Conservation (phyloP, 37 sponge, comb jelly and placozoan species). For the Chondrosia reniformis region DNA sequence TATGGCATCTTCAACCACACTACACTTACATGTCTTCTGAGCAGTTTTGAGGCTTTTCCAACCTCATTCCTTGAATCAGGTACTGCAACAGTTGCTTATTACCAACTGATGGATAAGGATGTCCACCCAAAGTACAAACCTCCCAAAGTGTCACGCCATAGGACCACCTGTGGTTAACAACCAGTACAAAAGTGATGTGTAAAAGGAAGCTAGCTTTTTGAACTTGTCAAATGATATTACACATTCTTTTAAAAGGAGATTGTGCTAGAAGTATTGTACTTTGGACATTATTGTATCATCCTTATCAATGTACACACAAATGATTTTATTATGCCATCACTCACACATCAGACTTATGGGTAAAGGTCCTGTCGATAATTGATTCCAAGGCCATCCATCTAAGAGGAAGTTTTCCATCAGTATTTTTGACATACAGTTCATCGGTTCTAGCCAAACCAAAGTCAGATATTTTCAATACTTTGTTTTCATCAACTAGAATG, state of each 20-base stretch:
- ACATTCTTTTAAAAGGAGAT: too few relatives aligned
- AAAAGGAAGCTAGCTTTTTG: too few relatives aligned
- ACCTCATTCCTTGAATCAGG: slow-evolving; percentile 41
- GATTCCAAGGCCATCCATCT: slow-evolving; percentile 87
- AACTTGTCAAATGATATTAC: too few relatives aligned
- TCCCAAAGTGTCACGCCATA: slow-evolving; percentile 73
- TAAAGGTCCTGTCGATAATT: slow-evolving; percentile 39
- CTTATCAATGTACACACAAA: too few relatives aligned
- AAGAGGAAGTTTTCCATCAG: slow-evolving; percentile 60
- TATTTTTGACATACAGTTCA: slow-evolving; percentile 18
- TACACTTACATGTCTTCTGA: slow-evolving; percentile 47
- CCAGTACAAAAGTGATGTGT: too few relatives aligned
- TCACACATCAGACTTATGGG: slow-evolving; percentile 79
- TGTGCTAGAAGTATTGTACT: too few relatives aligned
- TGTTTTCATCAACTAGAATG: slow-evolving; percentile 28
- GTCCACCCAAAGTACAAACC: slow-evolving; percentile 47
- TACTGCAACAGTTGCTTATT: slow-evolving; percentile 37
- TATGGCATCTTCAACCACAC: too few relatives aligned
- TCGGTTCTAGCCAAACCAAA: slow-evolving; percentile 69
- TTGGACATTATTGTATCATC: too few relatives aligned
- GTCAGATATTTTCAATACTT: slow-evolving; percentile 65
- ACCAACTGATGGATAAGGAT: slow-evolving; percentile 30
- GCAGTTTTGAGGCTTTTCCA: slow-evolving; percentile 40
- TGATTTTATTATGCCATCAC: not conserved
- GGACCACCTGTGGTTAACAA: slow-evolving; percentile 50